Evolutionary conservation across 2,888 invertebrate genomes (phyloP), one percentile per base, ranked within the genome.

Genomic region (Diloba caeruleocephala): DNA sequence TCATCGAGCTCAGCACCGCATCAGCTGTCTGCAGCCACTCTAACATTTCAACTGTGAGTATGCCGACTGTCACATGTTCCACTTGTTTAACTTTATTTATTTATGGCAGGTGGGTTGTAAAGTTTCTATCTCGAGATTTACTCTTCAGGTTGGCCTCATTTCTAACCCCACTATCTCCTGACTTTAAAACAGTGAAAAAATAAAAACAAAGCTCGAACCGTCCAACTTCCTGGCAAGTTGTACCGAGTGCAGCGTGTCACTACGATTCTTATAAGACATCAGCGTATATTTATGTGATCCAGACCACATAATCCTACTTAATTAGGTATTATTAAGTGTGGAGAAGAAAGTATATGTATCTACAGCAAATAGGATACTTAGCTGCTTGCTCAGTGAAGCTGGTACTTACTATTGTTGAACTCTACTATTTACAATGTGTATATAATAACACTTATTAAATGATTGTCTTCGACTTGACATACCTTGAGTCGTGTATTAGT

Each of bases 21-120:
- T 48, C 60, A 48, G 51, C 60, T 63, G 61, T 61, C 71, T 67
- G 56, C 67, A 49, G 55, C 62, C 39, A 55, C 66, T 73, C 67
- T 68, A 66, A 71, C 66, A 61, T 63, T 74, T 67, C 49, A 61
- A 78, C 77, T 76, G 89, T 89, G 68, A 89, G 88, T 89, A 88
- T 78, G 43, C 64, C 58, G 37, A 58, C 62, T 67, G 68, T 56
- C 55, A 58, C 37, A 56, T 59, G 51, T 55, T 21, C 32, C 28
- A 45, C 54, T 49, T 54, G 43, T 54, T 46, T 46, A 28, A 33
- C 14, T 43, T 41, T 53, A 37, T 43, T 41, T 53, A 37, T 44
- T 58, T 56, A 50, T 39, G 64, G 53, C 64, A 53, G 37, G 9
- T 34, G 38, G 13, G 12, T 23, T 19, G 12, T 46, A 41, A 39